Percentiles rank a stretch among this genome's conserved stretches.
These are phyloP conservation scores for Trachelipus rathkii DNA, from an alignment of 1,140 invertebrate species.

Conservation along the genomic window DNA sequence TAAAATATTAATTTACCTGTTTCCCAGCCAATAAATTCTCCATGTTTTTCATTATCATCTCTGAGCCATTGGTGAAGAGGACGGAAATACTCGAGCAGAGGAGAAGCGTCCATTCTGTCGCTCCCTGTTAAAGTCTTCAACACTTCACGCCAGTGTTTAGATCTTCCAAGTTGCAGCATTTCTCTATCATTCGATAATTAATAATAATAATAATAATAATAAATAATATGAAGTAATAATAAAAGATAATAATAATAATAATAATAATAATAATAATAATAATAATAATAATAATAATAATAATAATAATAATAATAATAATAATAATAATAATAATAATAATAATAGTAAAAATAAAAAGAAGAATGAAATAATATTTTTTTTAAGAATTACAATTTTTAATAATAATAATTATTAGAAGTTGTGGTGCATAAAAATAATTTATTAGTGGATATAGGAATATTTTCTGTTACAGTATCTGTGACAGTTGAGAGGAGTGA, in stretches of 20 bases:
- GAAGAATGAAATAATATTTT: too few relatives aligned
- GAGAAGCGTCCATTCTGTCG: constrained; percentile 64
- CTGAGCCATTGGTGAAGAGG: constrained; percentile 85
- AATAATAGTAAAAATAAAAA: not conserved
- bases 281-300: not conserved
- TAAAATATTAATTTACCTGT: not conserved
- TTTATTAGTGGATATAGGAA: too few relatives aligned
- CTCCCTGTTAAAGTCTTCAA: constrained; percentile 50
- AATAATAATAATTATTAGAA: too few relatives aligned
- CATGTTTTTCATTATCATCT: constrained; percentile 57
- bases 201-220: not conserved
- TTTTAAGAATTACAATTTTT: too few relatives aligned
- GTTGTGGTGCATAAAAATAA: too few relatives aligned
- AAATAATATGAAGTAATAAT: too few relatives aligned
- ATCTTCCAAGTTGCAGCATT: constrained; percentile 49
- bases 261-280: too few relatives aligned
- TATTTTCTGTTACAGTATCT: too few relatives aligned
- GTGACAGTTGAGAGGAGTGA: too few relatives aligned
- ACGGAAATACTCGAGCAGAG: constrained; percentile 83
- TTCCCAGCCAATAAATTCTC: constrained; percentile 47
- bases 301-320: constrained; percentile 1
- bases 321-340: not conserved
- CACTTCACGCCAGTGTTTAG: constrained; percentile 50
- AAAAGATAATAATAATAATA: too few relatives aligned
- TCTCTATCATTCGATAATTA: constrained; percentile 16